A percentile compares a stretch with the other conserved stretches of the same genome.
Conservation (phyloP, 2,797 vertebrate genomes). For the Sebastiscus albofasciatus region DNA sequence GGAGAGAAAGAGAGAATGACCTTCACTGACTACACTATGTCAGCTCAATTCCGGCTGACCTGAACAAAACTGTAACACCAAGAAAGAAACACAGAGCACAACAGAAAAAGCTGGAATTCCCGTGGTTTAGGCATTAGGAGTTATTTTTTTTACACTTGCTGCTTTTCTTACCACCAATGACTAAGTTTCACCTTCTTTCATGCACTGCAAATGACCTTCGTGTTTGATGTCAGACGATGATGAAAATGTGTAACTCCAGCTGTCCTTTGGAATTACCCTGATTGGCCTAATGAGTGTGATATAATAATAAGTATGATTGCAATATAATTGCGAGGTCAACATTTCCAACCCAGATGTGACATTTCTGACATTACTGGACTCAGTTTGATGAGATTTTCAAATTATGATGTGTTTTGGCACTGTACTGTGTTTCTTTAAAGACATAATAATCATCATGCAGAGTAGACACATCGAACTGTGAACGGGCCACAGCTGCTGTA, state of each 20-base stretch:
- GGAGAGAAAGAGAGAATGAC: neutral
- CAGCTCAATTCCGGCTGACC: constrained; percentile 44
- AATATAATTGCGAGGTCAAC: constrained; percentile 22
- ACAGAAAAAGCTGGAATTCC: constrained; percentile 45
- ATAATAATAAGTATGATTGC: constrained; percentile 20
- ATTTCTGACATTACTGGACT: constrained; percentile 5
- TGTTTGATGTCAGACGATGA: neutral
- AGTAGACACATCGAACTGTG: neutral
- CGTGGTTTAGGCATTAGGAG: constrained; percentile 14
- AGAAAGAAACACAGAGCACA: constrained; percentile 8
- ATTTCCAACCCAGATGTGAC: constrained; percentile 22
- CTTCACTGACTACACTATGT: neutral
- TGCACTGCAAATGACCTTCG: neutral
- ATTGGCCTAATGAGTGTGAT: constrained; percentile 10
- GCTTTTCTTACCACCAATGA: neutral
- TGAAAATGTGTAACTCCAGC: constrained; percentile 21
- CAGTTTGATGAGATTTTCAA: neutral
- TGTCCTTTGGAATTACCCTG: constrained; percentile 29
- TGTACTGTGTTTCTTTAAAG: neutral
- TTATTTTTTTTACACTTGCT: neutral
- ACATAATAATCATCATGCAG: neutral
- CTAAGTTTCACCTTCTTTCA: neutral
- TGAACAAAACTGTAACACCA: constrained; percentile 30
- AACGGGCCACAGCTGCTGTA: constrained; percentile 15
- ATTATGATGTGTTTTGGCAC: constrained; percentile 15